Base-by-base conservation (phyloP, 2,113 vertebrate species). In the Chaetorhynchus papuensis region DNA sequence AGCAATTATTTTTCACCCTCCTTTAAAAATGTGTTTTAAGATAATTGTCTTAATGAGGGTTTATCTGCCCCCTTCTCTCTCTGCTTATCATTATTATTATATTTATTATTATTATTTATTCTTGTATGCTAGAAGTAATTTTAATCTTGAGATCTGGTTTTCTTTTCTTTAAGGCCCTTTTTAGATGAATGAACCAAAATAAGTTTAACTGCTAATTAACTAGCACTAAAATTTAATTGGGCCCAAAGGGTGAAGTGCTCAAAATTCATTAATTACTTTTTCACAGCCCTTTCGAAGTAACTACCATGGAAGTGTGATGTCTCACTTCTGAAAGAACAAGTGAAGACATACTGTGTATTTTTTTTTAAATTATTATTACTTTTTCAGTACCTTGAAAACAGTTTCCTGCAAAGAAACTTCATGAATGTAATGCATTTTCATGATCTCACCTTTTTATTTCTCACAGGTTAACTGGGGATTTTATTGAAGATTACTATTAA, bases 221-320 rank as follows among this genome's bases (percentile, higher is more conserved):
- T 96, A 95, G 75, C 72, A 92, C 92, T 97, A 97, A 97, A 96
- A 98, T 97, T 97, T 98, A 98, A 98, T 98, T 98, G 91, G 86
- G 60, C 97, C 97, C 97, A 98, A 97, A 98, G 97, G 96, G 96
- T 96, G 90, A 96, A 97, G 83, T 82, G 59, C 68, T 97, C 93
- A 97, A 95, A 97, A 98, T 96, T 97, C 91, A 97, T 98, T 98
- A 97, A 96, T 96, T 97, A 94, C 89, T 93, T 96, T 96, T 95
- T 90, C 93, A 92, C 76, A 95, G 63, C 8, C 69, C 28, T 85
- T 97, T 93, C 16, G 3, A 93, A 95, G 89, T 77, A 95, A 68
- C 80, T 79, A 24, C 69, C 64, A 16, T 77, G 31, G 83, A 96
- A 96, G 28, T 37, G n/a, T 83, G 54, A 90, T 83, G 30, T 93